These are phyloP conservation scores for Drosophila ananassae DNA, from an alignment of 1,140 invertebrate genomes.

Conservation along the genomic window DNA sequence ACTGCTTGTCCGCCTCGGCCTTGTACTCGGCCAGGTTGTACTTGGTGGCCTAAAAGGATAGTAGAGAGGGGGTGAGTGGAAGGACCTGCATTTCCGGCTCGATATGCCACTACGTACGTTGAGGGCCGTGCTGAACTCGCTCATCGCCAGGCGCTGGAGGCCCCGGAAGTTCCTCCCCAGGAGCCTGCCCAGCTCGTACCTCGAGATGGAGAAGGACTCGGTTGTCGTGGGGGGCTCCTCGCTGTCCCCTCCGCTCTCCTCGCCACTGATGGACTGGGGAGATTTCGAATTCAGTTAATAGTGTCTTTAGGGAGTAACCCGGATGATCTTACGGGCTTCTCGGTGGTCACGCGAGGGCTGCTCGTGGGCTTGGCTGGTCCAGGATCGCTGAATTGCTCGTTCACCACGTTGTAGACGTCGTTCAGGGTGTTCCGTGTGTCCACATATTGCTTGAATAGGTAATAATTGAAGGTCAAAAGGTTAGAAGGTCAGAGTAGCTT, in stretches of 20 bases:
- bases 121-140: slow-evolving; percentile 70
- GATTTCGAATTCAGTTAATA: not conserved
- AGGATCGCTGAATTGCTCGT: slow-evolving; percentile 79
- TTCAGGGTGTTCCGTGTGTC: slow-evolving; percentile 74
- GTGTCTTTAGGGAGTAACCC: too few relatives aligned
- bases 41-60: slow-evolving; percentile 59
- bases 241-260: slow-evolving; percentile 37
- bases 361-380: slow-evolving; percentile 61
- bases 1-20: slow-evolving; percentile 70
- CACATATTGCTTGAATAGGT: slow-evolving; percentile 72
- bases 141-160: slow-evolving; percentile 68
- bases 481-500: not conserved
- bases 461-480: not conserved
- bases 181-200: slow-evolving; percentile 81
- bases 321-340: slow-evolving; percentile 43
- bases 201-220: slow-evolving; percentile 71
- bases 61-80: not conserved
- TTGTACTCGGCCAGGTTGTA: slow-evolving; percentile 76
- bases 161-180: slow-evolving; percentile 79
- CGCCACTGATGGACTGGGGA: slow-evolving; percentile 29
- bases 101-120: slow-evolving; percentile 53
- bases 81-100: not conserved
- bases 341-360: slow-evolving; percentile 56
- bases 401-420: slow-evolving; percentile 72
- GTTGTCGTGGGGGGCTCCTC: slow-evolving; percentile 64